These are phyloP conservation scores for Drosophila takahashii DNA, from an alignment of 1,140 invertebrate species.

Conservation along the genomic window DNA sequence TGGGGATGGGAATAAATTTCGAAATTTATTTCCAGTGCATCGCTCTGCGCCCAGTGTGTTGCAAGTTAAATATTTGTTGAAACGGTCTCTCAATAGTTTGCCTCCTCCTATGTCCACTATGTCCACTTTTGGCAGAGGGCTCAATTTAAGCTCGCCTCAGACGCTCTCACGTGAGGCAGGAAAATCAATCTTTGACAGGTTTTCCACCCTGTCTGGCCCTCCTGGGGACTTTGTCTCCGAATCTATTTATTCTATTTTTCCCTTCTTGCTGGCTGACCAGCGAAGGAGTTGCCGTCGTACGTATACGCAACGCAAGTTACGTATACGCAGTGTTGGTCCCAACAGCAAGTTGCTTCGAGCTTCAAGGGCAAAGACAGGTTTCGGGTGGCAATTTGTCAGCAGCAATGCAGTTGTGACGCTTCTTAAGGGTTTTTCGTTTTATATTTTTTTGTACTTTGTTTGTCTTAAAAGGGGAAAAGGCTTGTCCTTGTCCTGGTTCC, in stretches of 20 bases:
- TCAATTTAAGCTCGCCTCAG: constrained; percentile 20
- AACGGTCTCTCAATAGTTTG: constrained; percentile 17
- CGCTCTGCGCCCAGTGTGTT: constrained; percentile 4
- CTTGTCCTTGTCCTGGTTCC: constrained; percentile 31
- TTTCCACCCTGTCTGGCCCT: constrained; percentile 20
- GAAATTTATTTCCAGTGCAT: constrained; percentile 1
- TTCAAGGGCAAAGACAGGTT: constrained; percentile 28
- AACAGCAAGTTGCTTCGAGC: not conserved
- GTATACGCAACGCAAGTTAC: constrained; percentile 31
- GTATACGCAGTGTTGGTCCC: constrained; percentile 18
- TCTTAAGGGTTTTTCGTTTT: constrained; percentile 3
- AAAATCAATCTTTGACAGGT: constrained; percentile 71
- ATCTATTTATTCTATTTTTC: not conserved
- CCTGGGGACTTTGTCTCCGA: constrained; percentile 33
- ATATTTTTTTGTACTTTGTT: too few species aligned
- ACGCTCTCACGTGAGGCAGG: constrained; percentile 15
- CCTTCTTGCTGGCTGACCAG: not conserved
- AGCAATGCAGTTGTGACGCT: constrained; percentile 38
- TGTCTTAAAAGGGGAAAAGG: not conserved
- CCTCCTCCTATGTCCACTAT: not conserved
- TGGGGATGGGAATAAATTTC: too few species aligned
- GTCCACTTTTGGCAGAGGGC: constrained; percentile 15
- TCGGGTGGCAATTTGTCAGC: constrained; percentile 66
- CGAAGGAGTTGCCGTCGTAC: constrained; percentile 12
- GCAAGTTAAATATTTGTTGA: constrained; percentile 64